Evolutionary conservation across 2,888 invertebrate species (phyloP).

Genomic region (Nemapogon koenigi): DNA sequence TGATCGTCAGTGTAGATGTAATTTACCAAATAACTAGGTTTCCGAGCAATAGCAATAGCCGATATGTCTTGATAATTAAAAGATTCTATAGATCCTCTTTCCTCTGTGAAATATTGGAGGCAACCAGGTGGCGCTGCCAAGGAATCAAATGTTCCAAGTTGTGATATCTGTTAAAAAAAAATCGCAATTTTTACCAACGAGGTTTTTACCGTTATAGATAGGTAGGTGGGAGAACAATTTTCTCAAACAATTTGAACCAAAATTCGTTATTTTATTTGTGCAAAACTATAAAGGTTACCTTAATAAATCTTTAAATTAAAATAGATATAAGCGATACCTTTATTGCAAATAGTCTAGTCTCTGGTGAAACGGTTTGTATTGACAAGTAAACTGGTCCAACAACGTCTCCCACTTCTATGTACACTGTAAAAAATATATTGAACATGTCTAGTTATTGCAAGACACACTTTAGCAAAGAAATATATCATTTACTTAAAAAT

Average conservation of each 20-base stretch:
- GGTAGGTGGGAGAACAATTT: too few species aligned
- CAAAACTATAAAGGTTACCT: too few species aligned
- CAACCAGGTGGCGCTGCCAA: conserved; percentile 63
- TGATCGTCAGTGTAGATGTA: too few species aligned
- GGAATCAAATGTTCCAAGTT: conserved; percentile 38
- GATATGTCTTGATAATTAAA: conserved; percentile 73
- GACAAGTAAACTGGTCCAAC: conserved; percentile 70
- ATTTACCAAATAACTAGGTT: conserved; percentile 69
- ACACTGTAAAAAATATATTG: conserved; percentile 58
- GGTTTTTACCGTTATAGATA: too few species aligned
- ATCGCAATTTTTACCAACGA: too few species aligned
- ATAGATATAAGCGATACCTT: too few species aligned
- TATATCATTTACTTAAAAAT: not conserved
- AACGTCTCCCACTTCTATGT: conserved; percentile 71
- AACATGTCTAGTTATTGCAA: conserved; percentile 1
- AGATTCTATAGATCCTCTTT: conserved; percentile 68
- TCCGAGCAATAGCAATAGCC: conserved; percentile 56
- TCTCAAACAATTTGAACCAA: too few species aligned
- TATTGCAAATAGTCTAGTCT: conserved; percentile 67
- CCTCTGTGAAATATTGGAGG: conserved; percentile 69
- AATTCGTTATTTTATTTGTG: too few species aligned
- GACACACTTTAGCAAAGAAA: not conserved
- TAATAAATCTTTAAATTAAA: too few species aligned
- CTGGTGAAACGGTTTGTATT: conserved; percentile 63
- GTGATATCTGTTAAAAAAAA: conserved; percentile 33